Evolutionary conservation across 2,113 vertebrate genomes (phyloP).

Genomic region (Paramisgurnus dabryanus): DNA sequence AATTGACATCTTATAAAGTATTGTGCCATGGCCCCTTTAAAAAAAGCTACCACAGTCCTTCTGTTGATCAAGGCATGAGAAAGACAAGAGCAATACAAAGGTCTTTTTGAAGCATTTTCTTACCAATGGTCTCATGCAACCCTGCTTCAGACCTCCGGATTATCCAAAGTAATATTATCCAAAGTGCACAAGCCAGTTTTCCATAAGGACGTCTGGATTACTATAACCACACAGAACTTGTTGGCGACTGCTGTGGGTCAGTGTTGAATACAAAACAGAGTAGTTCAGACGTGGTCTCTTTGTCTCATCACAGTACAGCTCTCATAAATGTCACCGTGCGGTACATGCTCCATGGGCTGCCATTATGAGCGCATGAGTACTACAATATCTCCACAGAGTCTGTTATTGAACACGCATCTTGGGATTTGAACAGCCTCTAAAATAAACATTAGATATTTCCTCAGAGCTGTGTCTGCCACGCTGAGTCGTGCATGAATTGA

Average conservation of each 20-base stretch:
- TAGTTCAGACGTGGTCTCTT: slow-evolving; percentile 40
- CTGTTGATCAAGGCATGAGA: background rate
- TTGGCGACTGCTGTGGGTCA: slow-evolving; percentile 43
- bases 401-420: slow-evolving; percentile 56
- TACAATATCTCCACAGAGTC: slow-evolving; percentile 58
- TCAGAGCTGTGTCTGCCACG: slow-evolving; percentile 63
- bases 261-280: slow-evolving; percentile 39
- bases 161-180: slow-evolving; percentile 42
- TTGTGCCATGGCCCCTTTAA: no score
- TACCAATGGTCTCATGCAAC: slow-evolving; percentile 32
- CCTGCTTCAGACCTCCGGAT: slow-evolving; percentile 31
- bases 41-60: slow-evolving; percentile 13
- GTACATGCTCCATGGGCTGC: slow-evolving; percentile 49
- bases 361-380: slow-evolving; percentile 36
- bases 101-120: slow-evolving; percentile 34
- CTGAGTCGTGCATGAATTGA: slow-evolving; percentile 63
- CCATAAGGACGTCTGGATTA: slow-evolving; percentile 38
- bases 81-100: slow-evolving; percentile 28
- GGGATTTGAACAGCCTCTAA: slow-evolving; percentile 60
- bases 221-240: slow-evolving; percentile 39
- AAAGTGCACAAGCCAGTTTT: slow-evolving; percentile 39
- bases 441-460: slow-evolving; percentile 68
- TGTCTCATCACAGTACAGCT: slow-evolving; percentile 45
- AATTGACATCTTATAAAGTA: no score
- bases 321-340: slow-evolving; percentile 54